Percentiles rank a stretch among this genome's conserved stretches.
phyloP scores from a whole-genome alignment of 2,888 invertebrate genomes.

The Caenorhabditis sp. region DNA sequence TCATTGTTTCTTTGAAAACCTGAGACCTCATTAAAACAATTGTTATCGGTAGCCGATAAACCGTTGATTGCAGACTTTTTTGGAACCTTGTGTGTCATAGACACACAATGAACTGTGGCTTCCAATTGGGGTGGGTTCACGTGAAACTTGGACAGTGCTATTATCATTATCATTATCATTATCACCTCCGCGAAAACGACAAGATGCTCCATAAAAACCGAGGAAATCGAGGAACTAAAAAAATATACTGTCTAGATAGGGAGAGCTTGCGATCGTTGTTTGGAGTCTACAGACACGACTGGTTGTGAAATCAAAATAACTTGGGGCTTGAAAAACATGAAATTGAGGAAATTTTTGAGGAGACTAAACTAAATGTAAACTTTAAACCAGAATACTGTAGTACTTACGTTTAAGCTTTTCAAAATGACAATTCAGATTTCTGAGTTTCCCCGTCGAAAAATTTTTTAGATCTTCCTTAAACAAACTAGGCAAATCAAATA shows the following conservation, averaged over 20 bases:
- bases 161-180: background rate
- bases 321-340: too few relatives aligned
- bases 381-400: too few relatives aligned
- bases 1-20: slow-evolving; percentile 32
- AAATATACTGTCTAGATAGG: slow-evolving; percentile 16
- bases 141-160: background rate
- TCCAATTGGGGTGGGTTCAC: slow-evolving; percentile 3
- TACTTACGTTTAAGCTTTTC: too few relatives aligned
- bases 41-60: background rate
- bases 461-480: too few relatives aligned
- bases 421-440: too few relatives aligned
- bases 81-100: background rate
- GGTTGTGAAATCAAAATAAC: too few relatives aligned
- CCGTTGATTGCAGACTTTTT: slow-evolving; percentile 23
- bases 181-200: slow-evolving; percentile 31
- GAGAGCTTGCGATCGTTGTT: background rate
- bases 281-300: background rate
- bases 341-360: too few relatives aligned
- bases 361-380: too few relatives aligned
- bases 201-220: slow-evolving; percentile 11
- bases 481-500: too few relatives aligned
- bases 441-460: too few relatives aligned
- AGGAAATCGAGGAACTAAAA: slow-evolving; percentile 7
- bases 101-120: slow-evolving; percentile 24
- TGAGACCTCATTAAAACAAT: background rate